Evolutionary conservation across 2,888 invertebrate genomes (phyloP).

Genomic region (Pomacea canaliculata): DNA sequence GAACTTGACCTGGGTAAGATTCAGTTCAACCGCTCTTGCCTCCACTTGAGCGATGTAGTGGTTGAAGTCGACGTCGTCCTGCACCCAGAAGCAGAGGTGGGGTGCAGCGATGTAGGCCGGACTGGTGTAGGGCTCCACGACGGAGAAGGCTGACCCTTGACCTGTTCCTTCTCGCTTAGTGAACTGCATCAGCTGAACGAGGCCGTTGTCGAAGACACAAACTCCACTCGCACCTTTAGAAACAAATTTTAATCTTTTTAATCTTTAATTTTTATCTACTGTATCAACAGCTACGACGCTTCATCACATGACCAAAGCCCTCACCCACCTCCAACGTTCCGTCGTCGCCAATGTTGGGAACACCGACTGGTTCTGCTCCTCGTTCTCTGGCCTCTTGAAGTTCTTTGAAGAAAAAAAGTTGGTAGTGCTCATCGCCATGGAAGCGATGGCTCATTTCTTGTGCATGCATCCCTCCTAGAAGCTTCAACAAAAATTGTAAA

Average conservation of each 20-base stretch:
- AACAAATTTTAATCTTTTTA: neutral
- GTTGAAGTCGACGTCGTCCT: constrained; percentile 27
- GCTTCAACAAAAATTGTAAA: neutral
- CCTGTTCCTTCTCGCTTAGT: neutral
- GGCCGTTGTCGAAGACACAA: constrained; percentile 23
- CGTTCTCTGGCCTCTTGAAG: constrained; percentile 2
- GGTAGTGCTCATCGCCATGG: constrained; percentile 18
- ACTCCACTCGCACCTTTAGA: constrained; percentile 12
- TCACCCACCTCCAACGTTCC: constrained; percentile 11
- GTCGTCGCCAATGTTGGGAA: constrained; percentile 11
- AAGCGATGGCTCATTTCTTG: constrained; percentile 10
- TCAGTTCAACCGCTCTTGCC: neutral
- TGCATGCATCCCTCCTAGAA: constrained; percentile 19
- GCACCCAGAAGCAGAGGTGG: constrained; percentile 21
- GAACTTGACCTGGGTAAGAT: neutral
- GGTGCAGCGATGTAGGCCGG: constrained; percentile 19
- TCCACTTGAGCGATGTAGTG: constrained; percentile 21
- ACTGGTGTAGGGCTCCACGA: constrained; percentile 6
- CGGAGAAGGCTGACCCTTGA: neutral
- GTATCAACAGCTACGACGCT: too few relatives aligned
- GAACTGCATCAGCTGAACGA: constrained; percentile 19
- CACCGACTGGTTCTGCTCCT: constrained; percentile 11
- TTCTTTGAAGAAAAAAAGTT: constrained; percentile 17
- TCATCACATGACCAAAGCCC: neutral
- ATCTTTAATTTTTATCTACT: too few relatives aligned